phyloP scores from a whole-genome alignment of 2,888 invertebrate species.

The Cryptocephalus primarius region DNA sequence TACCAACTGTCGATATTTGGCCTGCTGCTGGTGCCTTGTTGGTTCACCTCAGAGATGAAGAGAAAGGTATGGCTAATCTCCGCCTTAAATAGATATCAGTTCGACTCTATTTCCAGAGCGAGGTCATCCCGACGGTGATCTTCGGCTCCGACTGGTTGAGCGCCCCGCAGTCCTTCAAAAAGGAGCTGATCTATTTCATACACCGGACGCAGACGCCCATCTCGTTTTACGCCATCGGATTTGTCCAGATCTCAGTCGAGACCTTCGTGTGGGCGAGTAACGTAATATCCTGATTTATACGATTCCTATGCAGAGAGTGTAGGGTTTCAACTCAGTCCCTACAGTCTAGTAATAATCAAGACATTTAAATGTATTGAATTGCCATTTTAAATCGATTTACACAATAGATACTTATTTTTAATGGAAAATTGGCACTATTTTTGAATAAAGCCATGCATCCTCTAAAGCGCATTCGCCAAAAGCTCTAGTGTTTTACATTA shows the following conservation, averaged over 20 bases:
- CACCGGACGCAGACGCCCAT: constrained; percentile 8
- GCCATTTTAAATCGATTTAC: too few relatives aligned
- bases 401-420: too few relatives aligned
- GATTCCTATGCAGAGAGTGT: too few relatives aligned
- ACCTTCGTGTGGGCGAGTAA: constrained; percentile 8
- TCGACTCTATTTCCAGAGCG: constrained; percentile 8
- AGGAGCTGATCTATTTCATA: constrained; percentile 9
- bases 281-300: neutral
- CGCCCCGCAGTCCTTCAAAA: constrained; percentile 6
- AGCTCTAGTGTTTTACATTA: too few relatives aligned
- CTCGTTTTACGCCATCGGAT: constrained; percentile 6
- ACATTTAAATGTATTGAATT: too few relatives aligned
- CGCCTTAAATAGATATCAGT: neutral
- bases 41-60: constrained; percentile 15
- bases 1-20: constrained; percentile 8
- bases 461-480: too few relatives aligned
- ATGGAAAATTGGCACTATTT: too few relatives aligned
- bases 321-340: too few relatives aligned
- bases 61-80: constrained; percentile 7
- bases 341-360: too few relatives aligned
- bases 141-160: constrained; percentile 9
- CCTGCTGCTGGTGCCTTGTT: constrained; percentile 13
- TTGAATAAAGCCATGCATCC: too few relatives aligned
- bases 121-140: constrained; percentile 8
- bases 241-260: constrained; percentile 12